These are phyloP conservation scores for Otolemur crassicaudatus DNA, from an alignment of 2,797 vertebrate species.

Conservation along the genomic window DNA sequence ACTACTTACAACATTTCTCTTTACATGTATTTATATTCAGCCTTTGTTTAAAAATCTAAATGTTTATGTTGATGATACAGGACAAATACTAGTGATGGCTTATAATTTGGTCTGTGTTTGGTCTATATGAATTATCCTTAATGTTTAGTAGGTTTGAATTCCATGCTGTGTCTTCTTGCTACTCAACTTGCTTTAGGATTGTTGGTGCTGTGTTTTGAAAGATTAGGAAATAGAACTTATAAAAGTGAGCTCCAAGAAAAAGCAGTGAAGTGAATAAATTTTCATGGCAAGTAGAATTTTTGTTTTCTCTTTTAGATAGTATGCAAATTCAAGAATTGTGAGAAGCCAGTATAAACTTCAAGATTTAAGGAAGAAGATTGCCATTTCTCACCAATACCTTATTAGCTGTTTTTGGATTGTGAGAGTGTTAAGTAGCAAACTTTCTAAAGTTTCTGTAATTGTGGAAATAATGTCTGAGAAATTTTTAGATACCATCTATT, in stretches of 20 bases:
- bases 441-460: constrained; percentile 52
- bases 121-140: neutral
- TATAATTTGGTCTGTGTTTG: constrained; percentile 1
- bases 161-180: neutral
- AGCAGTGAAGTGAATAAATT: constrained; percentile 45
- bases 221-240: neutral
- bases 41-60: neutral
- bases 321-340: constrained; percentile 44
- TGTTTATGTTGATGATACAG: constrained; percentile 31
- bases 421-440: neutral
- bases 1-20: neutral
- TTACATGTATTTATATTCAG: neutral
- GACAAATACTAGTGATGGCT: neutral
- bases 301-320: constrained; percentile 44
- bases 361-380: neutral
- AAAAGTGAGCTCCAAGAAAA: constrained; percentile 43
- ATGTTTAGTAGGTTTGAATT: constrained; percentile 27
- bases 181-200: neutral
- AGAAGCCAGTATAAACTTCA: neutral
- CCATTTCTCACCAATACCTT: neutral
- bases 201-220: constrained; percentile 27
- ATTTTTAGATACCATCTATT: constrained; percentile 59
- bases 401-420: constrained; percentile 47
- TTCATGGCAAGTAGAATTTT: constrained; percentile 31
- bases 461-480: constrained; percentile 42